A percentile compares a stretch with the other conserved stretches of the same genome.
Evolutionary conservation across 1,140 invertebrate genomes (phyloP).

Genomic region (Ceratina calcarata): DNA sequence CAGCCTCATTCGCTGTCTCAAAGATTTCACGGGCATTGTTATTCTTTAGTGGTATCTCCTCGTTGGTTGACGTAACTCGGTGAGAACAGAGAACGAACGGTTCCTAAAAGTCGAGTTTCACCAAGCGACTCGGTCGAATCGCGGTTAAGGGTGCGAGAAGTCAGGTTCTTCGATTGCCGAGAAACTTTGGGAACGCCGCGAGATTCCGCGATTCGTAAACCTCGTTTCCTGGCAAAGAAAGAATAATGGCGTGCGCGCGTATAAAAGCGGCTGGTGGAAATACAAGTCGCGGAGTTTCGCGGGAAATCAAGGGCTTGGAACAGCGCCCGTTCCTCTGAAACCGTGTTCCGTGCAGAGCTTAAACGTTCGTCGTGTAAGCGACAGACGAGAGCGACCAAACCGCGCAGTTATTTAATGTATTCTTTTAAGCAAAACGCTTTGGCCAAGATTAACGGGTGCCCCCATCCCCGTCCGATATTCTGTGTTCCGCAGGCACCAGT

Average conservation of each 20-base stretch:
- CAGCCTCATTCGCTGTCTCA: too few species aligned
- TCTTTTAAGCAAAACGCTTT: neutral
- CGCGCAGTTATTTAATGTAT: constrained; percentile 19
- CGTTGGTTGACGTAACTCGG: neutral
- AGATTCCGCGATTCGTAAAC: neutral
- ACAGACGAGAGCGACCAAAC: neutral
- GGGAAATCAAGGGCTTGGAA: neutral
- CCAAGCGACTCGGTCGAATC: neutral
- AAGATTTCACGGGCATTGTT: too few species aligned
- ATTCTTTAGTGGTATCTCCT: too few species aligned
- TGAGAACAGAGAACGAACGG: neutral
- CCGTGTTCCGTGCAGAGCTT: neutral
- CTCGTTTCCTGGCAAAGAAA: neutral
- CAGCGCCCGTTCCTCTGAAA: neutral
- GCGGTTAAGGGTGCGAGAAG: neutral
- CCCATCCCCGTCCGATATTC: neutral
- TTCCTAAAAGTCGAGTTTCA: constrained; percentile 13
- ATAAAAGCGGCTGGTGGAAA: neutral
- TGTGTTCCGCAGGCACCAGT: neutral
- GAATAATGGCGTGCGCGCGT: neutral
- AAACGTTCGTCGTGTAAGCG: constrained; percentile 5
- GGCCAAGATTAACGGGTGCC: neutral
- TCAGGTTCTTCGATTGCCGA: neutral
- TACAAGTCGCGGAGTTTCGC: neutral
- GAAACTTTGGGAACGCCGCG: constrained; percentile 8